These are phyloP conservation scores for Peribatodes rhomboidaria DNA, from an alignment of 2,888 invertebrate species.

Conservation along the genomic window DNA sequence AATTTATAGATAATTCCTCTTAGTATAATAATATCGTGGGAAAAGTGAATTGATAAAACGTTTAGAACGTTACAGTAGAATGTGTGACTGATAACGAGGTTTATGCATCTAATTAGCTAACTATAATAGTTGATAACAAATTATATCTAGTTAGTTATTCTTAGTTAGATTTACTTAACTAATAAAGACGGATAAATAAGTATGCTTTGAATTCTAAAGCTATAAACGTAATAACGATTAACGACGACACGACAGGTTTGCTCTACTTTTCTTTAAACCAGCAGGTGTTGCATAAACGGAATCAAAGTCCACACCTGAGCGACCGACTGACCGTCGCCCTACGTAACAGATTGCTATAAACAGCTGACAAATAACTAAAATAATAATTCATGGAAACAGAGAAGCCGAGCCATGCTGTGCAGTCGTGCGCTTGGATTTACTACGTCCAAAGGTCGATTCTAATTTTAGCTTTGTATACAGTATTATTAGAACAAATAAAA, in stretches of 20 bases:
- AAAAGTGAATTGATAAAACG: too few species aligned
- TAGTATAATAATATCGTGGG: too few species aligned
- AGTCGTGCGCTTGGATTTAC: not conserved
- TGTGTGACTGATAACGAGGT: too few species aligned
- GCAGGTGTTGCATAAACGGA: not conserved
- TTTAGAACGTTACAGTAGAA: too few species aligned
- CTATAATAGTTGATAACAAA: too few species aligned
- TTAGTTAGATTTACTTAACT: too few species aligned
- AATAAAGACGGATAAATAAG: too few species aligned
- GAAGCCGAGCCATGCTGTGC: not conserved
- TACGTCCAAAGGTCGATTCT: conserved; percentile 17
- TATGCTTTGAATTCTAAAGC: not conserved
- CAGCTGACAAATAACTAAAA: not conserved
- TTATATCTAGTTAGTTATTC: too few species aligned
- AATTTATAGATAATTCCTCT: too few species aligned
- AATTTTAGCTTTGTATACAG: not conserved
- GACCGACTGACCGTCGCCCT: not conserved
- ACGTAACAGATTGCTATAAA: not conserved
- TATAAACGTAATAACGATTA: not conserved
- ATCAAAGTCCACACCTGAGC: conserved; percentile 8
- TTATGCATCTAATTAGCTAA: too few species aligned
- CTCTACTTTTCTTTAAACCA: not conserved
- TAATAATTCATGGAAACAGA: conserved; percentile 5
- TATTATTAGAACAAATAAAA: not conserved
- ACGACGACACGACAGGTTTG: not conserved